A percentile compares a stretch with the other conserved stretches of the same genome.
phyloP scores from a whole-genome alignment of 2,888 invertebrate species.

The Melanostoma mellinum region DNA sequence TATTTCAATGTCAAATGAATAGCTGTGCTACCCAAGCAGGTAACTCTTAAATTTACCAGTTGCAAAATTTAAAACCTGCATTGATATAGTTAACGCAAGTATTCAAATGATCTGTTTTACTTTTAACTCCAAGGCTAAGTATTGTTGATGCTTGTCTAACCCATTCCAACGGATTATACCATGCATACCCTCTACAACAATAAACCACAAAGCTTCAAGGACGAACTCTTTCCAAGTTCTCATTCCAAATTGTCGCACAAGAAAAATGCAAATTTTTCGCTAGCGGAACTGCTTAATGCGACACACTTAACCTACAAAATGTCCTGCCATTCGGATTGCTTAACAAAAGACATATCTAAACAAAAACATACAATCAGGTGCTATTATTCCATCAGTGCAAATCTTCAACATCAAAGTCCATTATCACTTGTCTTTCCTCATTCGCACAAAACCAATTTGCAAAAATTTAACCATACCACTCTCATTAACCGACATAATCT shows the following conservation, averaged over 20 bases:
- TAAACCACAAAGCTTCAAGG: constrained; percentile 52
- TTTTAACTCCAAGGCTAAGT: background rate
- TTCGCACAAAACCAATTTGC: constrained; percentile 58
- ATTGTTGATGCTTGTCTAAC: background rate
- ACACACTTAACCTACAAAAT: constrained; percentile 10
- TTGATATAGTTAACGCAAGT: too few relatives aligned
- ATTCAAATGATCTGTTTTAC: background rate
- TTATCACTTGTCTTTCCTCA: constrained; percentile 50
- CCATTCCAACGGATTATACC: constrained; percentile 4
- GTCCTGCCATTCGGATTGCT: constrained; percentile 32
- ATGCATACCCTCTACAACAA: constrained; percentile 26
- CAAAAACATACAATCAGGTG: constrained; percentile 54
- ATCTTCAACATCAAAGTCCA: constrained; percentile 27
- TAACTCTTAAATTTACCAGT: too few relatives aligned
- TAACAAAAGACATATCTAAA: constrained; percentile 12
- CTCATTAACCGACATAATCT: constrained; percentile 66
- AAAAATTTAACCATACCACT: constrained; percentile 63
- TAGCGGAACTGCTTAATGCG: constrained; percentile 11
- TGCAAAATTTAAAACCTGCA: too few relatives aligned
- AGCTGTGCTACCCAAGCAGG: too few relatives aligned
- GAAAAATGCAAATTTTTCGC: constrained; percentile 64
- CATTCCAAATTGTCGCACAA: constrained; percentile 47
- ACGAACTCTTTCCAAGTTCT: constrained; percentile 33
- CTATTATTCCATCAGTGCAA: constrained; percentile 10
- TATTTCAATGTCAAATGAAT: too few relatives aligned